Percentiles rank a stretch among this genome's conserved stretches.
phyloP scores from a whole-genome alignment of 1,140 invertebrate species.

The Hyphantria cunea region DNA sequence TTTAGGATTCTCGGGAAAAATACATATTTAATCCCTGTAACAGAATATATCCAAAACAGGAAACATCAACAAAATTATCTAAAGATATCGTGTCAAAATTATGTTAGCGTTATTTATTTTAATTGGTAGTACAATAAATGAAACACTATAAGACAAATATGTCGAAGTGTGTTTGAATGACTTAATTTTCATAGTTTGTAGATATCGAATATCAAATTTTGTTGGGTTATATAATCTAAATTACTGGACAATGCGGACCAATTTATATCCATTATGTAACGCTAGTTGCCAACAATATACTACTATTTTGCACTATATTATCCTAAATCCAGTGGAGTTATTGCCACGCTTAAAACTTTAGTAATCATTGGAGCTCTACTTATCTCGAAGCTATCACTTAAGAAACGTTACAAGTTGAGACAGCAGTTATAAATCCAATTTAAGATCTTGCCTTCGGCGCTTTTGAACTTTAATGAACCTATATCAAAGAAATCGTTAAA shows the following conservation, averaged over 20 bases:
- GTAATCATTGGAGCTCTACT: constrained; percentile 29
- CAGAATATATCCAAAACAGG: neutral
- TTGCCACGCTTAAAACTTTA: constrained; percentile 24
- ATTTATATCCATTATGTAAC: constrained; percentile 7
- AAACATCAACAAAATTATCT: too few relatives aligned
- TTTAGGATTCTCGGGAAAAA: neutral
- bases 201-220: too few relatives aligned
- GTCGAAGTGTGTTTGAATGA: too few relatives aligned
- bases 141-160: neutral
- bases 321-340: constrained; percentile 12
- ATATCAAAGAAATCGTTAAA: neutral
- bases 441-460: constrained; percentile 20
- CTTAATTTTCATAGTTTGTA: too few relatives aligned
- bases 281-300: constrained; percentile 15
- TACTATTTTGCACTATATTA: constrained; percentile 23
- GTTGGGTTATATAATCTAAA: too few relatives aligned
- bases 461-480: constrained; percentile 9
- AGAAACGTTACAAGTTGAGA: constrained; percentile 21
- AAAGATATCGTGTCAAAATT: too few relatives aligned
- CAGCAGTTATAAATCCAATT: constrained; percentile 28
- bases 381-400: constrained; percentile 25
- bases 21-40: neutral
- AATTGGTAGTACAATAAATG: neutral
- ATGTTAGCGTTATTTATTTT: too few relatives aligned
- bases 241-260: neutral